Evolutionary conservation across 2,113 vertebrate species (phyloP).

Genomic region (Rhabdomys dilectus): DNA sequence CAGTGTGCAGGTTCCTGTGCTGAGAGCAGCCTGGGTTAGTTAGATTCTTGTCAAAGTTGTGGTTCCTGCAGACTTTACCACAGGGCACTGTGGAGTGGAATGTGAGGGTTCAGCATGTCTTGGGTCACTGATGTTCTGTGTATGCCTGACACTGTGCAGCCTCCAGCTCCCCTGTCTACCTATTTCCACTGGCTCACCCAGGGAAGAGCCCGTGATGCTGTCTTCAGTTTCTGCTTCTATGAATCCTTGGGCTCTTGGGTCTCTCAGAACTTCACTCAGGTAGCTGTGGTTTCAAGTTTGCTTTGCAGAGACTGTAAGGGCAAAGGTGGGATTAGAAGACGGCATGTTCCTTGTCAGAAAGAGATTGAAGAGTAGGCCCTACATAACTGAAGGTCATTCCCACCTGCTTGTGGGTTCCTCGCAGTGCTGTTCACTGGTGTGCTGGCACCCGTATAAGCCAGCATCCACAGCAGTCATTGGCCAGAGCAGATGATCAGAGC

Average conservation of each 20-base stretch:
- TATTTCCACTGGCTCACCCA: not conserved
- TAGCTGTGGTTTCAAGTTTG: not conserved
- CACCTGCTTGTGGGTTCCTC: not conserved
- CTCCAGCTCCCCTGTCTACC: not conserved
- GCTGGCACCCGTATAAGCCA: not conserved
- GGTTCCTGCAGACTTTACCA: not conserved
- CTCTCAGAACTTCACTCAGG: not conserved
- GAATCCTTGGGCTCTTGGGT: not conserved
- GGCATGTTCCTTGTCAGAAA: no score
- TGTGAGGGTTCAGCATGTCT: not conserved
- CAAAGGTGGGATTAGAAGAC: not conserved
- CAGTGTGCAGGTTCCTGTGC: rapidly evolving
- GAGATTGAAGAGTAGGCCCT: no score
- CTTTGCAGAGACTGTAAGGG: not conserved
- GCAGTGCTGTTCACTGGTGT: not conserved
- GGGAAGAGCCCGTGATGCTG: not conserved
- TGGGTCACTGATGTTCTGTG: no score
- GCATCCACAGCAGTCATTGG: no score
- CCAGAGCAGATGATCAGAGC: no score
- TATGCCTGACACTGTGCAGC: not conserved
- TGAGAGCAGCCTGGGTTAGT: no score
- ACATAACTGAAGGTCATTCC: not conserved
- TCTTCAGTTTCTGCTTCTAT: not conserved
- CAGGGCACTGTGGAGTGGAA: not conserved
- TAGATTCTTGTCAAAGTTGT: no score